Evolutionary conservation across 2,797 vertebrate genomes (phyloP).

Genomic region (Micropoecilia bifurca): DNA sequence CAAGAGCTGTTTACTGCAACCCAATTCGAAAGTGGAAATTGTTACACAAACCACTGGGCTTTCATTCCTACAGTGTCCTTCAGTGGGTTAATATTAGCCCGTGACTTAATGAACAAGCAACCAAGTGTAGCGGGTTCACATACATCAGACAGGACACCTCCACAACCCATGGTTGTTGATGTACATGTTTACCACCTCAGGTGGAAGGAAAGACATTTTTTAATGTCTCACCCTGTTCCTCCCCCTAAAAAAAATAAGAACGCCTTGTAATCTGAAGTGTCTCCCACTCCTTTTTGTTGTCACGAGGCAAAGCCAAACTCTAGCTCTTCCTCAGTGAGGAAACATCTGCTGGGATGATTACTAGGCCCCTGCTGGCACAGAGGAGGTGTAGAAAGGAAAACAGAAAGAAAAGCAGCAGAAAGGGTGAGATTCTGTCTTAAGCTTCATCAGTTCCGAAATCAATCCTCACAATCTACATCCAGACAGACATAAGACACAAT

Average conservation of each 20-base stretch:
- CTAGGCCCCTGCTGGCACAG: constrained; percentile 30
- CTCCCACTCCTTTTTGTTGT: constrained; percentile 18
- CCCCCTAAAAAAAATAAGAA: not conserved
- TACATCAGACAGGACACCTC: constrained; percentile 3
- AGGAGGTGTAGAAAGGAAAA: constrained; percentile 32
- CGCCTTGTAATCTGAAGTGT: constrained; percentile 7
- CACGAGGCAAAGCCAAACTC: constrained; percentile 27
- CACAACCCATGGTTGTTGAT: not conserved
- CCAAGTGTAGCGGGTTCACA: constrained; percentile 12
- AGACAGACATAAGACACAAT: not conserved
- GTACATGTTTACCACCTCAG: not conserved
- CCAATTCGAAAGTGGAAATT: not conserved
- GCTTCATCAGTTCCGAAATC: constrained; percentile 1
- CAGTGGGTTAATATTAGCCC: constrained; percentile 28
- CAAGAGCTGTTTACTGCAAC: not conserved
- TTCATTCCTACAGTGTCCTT: constrained; percentile 22
- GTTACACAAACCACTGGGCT: constrained; percentile 20
- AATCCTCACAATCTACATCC: not conserved
- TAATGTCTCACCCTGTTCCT: not conserved
- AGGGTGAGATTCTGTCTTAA: constrained; percentile 8
- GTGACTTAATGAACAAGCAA: constrained; percentile 19
- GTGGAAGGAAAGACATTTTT: not conserved
- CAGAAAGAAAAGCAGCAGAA: constrained; percentile 8
- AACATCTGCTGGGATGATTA: constrained; percentile 70
- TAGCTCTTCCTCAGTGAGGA: constrained; percentile 60